A percentile compares a stretch with the other conserved stretches of the same genome.
phyloP scores from a whole-genome alignment of 2,888 invertebrate species.

The Drosophila ezoana region DNA sequence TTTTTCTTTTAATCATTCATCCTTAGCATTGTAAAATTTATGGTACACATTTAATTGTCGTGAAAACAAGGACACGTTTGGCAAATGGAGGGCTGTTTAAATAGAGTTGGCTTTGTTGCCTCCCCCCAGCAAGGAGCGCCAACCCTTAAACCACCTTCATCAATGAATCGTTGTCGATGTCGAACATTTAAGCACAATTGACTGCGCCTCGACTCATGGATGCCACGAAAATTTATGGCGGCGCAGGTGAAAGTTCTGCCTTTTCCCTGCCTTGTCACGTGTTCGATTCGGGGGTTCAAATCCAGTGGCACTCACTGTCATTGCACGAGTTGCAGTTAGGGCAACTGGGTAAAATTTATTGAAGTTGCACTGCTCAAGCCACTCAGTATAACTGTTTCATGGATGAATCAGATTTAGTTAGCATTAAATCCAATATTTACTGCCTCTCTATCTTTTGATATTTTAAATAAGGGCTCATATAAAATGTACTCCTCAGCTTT shows the following conservation, averaged over 20 bases:
- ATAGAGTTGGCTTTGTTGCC: conserved; percentile 3
- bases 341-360: conserved; percentile 57
- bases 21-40: no score
- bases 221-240: conserved; percentile 67
- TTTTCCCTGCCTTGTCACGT: conserved; percentile 14
- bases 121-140: neutral
- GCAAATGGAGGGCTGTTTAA: conserved; percentile 1
- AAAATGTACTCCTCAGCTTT: conserved; percentile 17
- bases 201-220: conserved; percentile 44
- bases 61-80: conserved; percentile 9
- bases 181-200: conserved; percentile 65
- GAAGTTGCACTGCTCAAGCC: conserved; percentile 35
- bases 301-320: neutral
- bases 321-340: conserved; percentile 13
- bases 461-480: neutral
- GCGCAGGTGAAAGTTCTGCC: conserved; percentile 67
- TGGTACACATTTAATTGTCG: conserved; percentile 1
- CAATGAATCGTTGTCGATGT: conserved; percentile 30
- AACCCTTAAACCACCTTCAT: neutral
- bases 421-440: conserved; percentile 31
- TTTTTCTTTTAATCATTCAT: no score
- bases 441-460: neutral
- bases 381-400: conserved; percentile 7
- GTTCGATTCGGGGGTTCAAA: conserved; percentile 10
- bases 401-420: conserved; percentile 3